Base-by-base conservation (phyloP, 2,888 invertebrate species). In the Drosophila anceps region DNA sequence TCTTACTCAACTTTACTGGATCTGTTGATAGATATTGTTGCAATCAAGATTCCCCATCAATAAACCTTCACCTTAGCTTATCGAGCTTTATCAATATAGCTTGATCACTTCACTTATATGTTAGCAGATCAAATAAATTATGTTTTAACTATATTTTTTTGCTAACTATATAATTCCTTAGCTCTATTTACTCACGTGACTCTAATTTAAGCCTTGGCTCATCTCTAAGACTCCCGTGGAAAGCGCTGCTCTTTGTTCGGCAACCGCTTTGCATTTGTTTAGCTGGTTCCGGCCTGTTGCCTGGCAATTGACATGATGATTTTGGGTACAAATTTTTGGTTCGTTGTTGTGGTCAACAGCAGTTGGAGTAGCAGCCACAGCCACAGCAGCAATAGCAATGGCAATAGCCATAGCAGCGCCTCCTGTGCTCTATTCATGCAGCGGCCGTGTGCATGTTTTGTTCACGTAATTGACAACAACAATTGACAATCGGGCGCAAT, bases 391-490 rank as follows among this genome's bases (percentile, higher is more conserved):
- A 13, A 8, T 33, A 12, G 10, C 37, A n/a, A 31, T 35, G 15
- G 33, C 12, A 35, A 12, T 33, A 33, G 51, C 51, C 9, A 31
- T 18, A 31, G 29, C 33, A 15, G 35, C 67, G 35, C 51, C 27
- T 55, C 60, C 74, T 60, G 41, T 24, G 13, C 24, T 60, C 51
- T 62, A 74, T 76, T 69, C 75, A 74, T 62, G 63, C 53, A 66
- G 29, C 33, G 48, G 3, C 64, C 68, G 77, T 76, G 76, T 79
- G 80, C 82, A 84, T 84, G 90, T 84, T 89, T 84, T 84, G 90
- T 84, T 82, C 79, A 73, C 85, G 71, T 84, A 84, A 84, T 87
- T 84, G 84, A 87, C 88, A 84, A 84, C 88, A 84, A 81, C 84
- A 86, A 86, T 89, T 76, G 84, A 81, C 84, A 89, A 86, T 78